Base-by-base conservation (phyloP, 2,113 vertebrate species). In the Fulmarus glacialis region DNA sequence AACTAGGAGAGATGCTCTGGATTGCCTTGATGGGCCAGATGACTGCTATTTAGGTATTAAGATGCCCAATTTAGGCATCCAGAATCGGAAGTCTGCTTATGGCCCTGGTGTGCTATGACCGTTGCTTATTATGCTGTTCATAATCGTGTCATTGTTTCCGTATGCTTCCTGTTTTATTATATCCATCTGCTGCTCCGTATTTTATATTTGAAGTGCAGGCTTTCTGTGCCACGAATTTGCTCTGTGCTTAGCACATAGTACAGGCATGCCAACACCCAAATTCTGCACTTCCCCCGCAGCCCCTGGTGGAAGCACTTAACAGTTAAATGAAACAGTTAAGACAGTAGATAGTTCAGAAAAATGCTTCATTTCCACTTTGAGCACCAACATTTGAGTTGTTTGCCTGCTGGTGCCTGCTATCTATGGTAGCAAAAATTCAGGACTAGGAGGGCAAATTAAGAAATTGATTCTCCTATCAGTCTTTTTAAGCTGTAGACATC, bases 41-140 rank as follows among this genome's bases (percentile, higher is more conserved):
- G 45, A 83, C 45, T 93, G 87, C 77, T 89, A 82, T 96, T 96
- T 95, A 63, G 45, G 42, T 84, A 89, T 74, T 87, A 91, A 0
- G 1, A 92, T 94, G 83, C 77, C 89, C 40, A 63, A 5, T 87
- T 94, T 78, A 91, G 87, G 80, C 84, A 91, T 70, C 50, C 94
- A 87, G 78, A 81, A 70, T 71, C 91, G 89, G 89, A 96, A 94
- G 77, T 91, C 55, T 89, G 68, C 87, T 84, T 84, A 38, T 55
- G 81, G 72, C 67, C 50, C 75, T 92, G 62, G 72, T 74, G 81
- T n/a, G 63, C 80, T 74, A 50, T 83, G 79, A 50, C 74, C 63
- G 6, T 62, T 92, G 75, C 71, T 81, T 78, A 90, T 87, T 90
- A 70, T 90, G 23, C 90, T 74, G 50, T 18, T 93, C 50, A 93